Evolutionary conservation across 2,888 invertebrate genomes (phyloP).

Genomic region (Parnassius glacialis): DNA sequence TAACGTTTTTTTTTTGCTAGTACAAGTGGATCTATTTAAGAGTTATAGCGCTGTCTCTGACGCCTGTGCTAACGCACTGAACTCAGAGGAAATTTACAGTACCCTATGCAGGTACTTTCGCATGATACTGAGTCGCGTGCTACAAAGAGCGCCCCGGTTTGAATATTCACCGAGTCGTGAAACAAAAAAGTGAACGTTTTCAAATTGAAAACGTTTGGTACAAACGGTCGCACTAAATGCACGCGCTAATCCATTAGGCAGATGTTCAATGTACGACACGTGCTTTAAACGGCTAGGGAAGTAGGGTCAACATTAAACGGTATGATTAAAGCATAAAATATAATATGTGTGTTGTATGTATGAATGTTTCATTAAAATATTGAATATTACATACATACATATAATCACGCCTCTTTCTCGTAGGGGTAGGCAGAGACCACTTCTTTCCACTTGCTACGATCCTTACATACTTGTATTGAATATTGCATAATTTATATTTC

Average conservation of each 20-base stretch:
- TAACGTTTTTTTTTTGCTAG: not conserved
- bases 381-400: too few relatives aligned
- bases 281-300: not conserved
- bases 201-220: slow-evolving; percentile 18
- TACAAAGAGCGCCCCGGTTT: slow-evolving; percentile 10
- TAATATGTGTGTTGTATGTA: too few relatives aligned
- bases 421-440: too few relatives aligned
- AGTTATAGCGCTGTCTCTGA: not conserved
- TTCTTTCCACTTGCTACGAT: too few relatives aligned
- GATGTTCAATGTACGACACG: not conserved
- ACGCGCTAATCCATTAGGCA: not conserved
- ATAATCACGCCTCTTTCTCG: too few relatives aligned
- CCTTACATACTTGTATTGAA: too few relatives aligned
- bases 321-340: too few relatives aligned
- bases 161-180: slow-evolving; percentile 7
- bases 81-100: slow-evolving; percentile 18
- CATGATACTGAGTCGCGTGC: slow-evolving; percentile 1
- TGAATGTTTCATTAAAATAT: too few relatives aligned
- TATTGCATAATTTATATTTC: too few relatives aligned
- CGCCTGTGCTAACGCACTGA: slow-evolving; percentile 3
- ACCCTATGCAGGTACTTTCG: not conserved
- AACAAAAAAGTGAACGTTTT: slow-evolving; percentile 13
- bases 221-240: slow-evolving; percentile 7
- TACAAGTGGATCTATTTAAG: slow-evolving; percentile 11
- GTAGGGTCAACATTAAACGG: not conserved